These are phyloP conservation scores for Nebria ingens DNA, from an alignment of 1,140 invertebrate genomes.

Conservation along the genomic window DNA sequence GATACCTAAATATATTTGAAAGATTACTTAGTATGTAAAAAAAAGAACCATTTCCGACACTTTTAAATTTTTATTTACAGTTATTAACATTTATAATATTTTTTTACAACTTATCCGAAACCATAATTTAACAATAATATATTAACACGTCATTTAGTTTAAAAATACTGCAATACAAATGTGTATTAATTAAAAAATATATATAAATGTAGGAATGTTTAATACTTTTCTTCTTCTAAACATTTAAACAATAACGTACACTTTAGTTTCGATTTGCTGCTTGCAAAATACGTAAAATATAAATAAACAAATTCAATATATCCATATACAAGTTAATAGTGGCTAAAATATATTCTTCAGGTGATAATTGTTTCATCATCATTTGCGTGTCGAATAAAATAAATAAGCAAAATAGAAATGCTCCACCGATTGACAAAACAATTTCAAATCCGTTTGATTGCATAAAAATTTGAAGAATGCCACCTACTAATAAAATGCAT, in stretches of 20 bases:
- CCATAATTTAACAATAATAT: too few relatives aligned
- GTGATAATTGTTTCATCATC: slow-evolving; percentile 56
- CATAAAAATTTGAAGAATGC: slow-evolving; percentile 62
- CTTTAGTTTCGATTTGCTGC: slow-evolving; percentile 34
- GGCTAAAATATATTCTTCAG: slow-evolving; percentile 67
- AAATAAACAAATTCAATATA: slow-evolving; percentile 76
- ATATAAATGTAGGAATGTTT: background rate
- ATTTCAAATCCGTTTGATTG: slow-evolving; percentile 56
- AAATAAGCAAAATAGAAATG: slow-evolving; percentile 62
- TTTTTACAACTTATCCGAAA: too few relatives aligned
- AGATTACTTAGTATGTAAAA: too few relatives aligned
- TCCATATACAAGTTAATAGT: slow-evolving; percentile 80
- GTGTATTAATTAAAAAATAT: too few relatives aligned
- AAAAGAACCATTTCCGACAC: too few relatives aligned
- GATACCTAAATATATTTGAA: too few relatives aligned
- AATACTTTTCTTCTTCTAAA: background rate
- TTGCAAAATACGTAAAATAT: slow-evolving; percentile 63
- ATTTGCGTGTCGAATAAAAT: slow-evolving; percentile 58
- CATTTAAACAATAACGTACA: too few relatives aligned
- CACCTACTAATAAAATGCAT: slow-evolving; percentile 57
- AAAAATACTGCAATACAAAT: too few relatives aligned
- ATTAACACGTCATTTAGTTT: too few relatives aligned
- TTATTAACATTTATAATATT: too few relatives aligned
- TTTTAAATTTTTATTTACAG: too few relatives aligned
- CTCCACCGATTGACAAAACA: slow-evolving; percentile 54